Conservation (phyloP, 2,113 vertebrate genomes). For the Tichodroma muraria region DNA sequence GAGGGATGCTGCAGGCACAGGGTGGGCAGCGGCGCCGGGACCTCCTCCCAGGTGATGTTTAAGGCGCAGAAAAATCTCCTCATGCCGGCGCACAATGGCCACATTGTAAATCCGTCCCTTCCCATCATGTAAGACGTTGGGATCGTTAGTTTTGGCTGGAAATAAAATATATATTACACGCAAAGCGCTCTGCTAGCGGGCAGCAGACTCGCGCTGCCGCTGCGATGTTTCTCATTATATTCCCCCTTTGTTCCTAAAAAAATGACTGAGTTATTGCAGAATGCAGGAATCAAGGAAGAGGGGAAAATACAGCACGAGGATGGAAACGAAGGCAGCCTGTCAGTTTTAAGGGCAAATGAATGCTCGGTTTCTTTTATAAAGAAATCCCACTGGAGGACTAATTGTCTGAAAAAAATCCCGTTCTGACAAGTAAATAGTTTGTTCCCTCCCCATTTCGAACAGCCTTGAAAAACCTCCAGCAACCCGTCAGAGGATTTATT, state of each 20-base stretch:
- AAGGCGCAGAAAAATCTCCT: not conserved
- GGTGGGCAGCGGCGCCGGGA: not conserved
- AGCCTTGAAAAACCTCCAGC: not conserved
- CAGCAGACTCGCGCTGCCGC: not conserved
- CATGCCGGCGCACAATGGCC: not conserved
- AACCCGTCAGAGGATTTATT: not conserved
- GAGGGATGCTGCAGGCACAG: not conserved
- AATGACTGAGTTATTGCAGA: conserved; percentile 13
- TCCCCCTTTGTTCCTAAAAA: conserved; percentile 39
- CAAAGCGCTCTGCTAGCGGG: not conserved
- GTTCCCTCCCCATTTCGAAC: not conserved
- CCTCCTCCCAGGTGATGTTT: not conserved
- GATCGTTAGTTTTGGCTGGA: conserved; percentile 25
- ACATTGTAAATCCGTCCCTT: not conserved
- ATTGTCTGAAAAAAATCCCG: not conserved
- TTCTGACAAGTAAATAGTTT: not conserved
- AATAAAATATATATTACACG: not conserved
- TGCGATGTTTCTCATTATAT: conserved; percentile 34
- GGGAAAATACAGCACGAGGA: not conserved
- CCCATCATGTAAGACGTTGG: not conserved
- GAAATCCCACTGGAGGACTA: not conserved
- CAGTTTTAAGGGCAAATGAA: not conserved
- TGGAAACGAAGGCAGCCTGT: not conserved
- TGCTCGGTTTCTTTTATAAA: not conserved
- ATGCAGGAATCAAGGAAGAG: not conserved